Evolutionary conservation across 2,797 vertebrate species (phyloP), one percentile per base, ranked within the genome.

Genomic region (Cygnus olor): DNA sequence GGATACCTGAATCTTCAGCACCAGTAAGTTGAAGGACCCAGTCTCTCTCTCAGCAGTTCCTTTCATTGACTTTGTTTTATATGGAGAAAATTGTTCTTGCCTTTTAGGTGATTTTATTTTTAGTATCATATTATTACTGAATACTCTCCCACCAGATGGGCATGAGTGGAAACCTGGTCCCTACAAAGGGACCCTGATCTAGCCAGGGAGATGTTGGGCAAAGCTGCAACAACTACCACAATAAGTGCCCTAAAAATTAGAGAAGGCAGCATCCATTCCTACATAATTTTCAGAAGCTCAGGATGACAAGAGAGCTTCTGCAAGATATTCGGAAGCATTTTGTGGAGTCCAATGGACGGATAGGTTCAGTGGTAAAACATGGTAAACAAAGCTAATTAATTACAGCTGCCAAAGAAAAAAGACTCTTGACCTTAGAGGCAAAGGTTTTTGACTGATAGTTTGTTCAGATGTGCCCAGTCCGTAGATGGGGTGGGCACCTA

Each of bases 251-350:
- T 30, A 76, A 44, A 70, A 70, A 19, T 1, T 24, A 25, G 71
- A 84, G n/a, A 14, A 2, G 6, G 0, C 19, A 28, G 0, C 27
- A 44, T 5, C 38, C 12, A 2, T 57, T 53, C 30, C 21, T 9
- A 1, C 0, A 2, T 6, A 19, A 54, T 7, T 49, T 74, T 42
- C 76, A 74, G 30, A 60, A 81, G 14, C 21, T 60, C 14, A 57
- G 4, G 2, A 5, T 24, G 15, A 57, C 90, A 72, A 0, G 0
- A 0, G 1, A 36, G 2, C 3, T 9, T 1, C 0, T 3, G 1
- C 2, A 25, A 12, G 0, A 1, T 21, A 38, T 30, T 11, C 17
- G 40, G 2, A 47, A 70, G 2, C 10, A 6, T 86, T 90, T 84
- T 76, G 7, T 20, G 2, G 24, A 68, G 4, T 7, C 4, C 11